phyloP scores from a whole-genome alignment of 2,888 invertebrate species.

The Apodemia duryi region DNA sequence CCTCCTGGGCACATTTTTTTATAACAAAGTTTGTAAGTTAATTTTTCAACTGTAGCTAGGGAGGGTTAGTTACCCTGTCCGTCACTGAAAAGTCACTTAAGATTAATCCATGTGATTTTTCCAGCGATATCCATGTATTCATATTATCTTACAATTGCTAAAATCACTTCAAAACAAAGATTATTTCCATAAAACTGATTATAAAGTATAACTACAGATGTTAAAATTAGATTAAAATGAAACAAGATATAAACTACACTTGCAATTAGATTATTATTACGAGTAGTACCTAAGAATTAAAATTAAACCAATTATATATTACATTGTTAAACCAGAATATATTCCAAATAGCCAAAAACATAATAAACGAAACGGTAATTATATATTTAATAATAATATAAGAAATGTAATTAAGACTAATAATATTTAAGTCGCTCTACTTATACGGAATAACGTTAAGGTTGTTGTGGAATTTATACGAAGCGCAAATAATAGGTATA shows the following conservation, averaged over 20 bases:
- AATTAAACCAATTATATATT: neutral
- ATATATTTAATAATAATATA: neutral
- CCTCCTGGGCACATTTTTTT: too few relatives aligned
- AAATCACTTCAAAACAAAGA: neutral
- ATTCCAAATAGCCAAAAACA: neutral
- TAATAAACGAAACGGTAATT: neutral
- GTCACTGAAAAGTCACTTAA: too few relatives aligned
- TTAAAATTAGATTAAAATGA: neutral
- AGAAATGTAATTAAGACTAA: neutral
- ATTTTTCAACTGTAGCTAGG: too few relatives aligned
- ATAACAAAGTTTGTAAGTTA: too few relatives aligned
- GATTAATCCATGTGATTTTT: too few relatives aligned
- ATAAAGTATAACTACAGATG: neutral
- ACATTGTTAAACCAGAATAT: neutral
- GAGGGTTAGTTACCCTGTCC: too few relatives aligned
- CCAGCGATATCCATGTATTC: too few relatives aligned
- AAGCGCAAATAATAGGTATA: neutral
- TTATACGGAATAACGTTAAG: neutral
- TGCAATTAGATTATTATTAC: neutral
- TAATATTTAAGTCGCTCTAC: constrained; percentile 1
- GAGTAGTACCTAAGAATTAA: neutral
- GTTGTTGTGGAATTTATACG: neutral
- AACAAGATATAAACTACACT: neutral
- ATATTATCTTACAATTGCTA: neutral
- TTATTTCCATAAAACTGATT: neutral